Conservation (phyloP, 2,797 vertebrate genomes). For the Lutjanus campechanus region DNA sequence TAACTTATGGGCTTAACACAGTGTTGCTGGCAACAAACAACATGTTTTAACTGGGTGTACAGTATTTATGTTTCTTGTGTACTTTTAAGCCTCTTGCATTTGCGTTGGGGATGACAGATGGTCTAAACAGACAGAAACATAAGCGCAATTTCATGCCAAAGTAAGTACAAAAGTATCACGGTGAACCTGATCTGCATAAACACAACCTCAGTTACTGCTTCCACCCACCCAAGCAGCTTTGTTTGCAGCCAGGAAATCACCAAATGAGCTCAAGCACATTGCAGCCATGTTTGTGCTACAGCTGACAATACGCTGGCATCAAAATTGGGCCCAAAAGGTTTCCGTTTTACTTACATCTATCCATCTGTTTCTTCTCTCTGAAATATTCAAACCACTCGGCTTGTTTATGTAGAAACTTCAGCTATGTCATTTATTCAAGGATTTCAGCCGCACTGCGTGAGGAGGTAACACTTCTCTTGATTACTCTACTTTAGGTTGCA, state of each 20-base stretch:
- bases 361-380: constrained; percentile 10
- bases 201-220: neutral
- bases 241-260: constrained; percentile 14
- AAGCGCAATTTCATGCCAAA: neutral
- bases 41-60: neutral
- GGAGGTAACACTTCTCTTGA: neutral
- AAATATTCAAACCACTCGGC: constrained; percentile 8
- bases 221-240: neutral
- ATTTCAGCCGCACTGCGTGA: neutral
- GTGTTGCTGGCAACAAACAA: neutral
- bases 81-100: neutral
- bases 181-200: constrained; percentile 18
- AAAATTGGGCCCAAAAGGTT: neutral
- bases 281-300: neutral
- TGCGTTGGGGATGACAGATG: constrained; percentile 1
- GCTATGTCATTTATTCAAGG: neutral
- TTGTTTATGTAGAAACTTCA: neutral
- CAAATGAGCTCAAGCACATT: neutral
- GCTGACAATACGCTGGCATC: neutral
- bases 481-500: neutral
- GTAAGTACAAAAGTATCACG: neutral
- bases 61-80: neutral
- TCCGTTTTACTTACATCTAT: neutral
- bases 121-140: constrained; percentile 9
- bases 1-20: neutral